A percentile compares a stretch with the other conserved stretches of the same genome.
phyloP scores from a whole-genome alignment of 2,797 vertebrate species.

The Enteromius trimaculatus region DNA sequence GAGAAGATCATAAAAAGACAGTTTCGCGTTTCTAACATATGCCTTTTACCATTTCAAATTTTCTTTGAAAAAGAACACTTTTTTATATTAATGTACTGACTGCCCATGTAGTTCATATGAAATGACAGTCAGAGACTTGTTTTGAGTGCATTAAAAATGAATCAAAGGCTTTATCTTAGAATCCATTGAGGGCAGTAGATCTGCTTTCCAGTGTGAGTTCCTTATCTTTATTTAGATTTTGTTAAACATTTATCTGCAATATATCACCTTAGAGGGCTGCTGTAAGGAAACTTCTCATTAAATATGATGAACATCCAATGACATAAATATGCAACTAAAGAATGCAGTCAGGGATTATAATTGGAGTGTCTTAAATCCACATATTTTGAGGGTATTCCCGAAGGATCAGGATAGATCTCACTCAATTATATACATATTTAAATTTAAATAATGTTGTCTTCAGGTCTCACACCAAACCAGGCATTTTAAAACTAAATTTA shows the following conservation, averaged over 20 bases:
- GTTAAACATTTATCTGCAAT: background rate
- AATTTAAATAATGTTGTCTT: no score
- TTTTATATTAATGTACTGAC: background rate
- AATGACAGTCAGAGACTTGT: background rate
- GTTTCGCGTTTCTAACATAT: no score
- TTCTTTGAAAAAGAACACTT: background rate
- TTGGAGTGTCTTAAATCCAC: background rate
- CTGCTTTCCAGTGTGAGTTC: background rate
- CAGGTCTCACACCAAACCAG: no score
- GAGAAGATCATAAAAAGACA: background rate
- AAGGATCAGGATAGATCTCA: no score
- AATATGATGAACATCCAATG: background rate
- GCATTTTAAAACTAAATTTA: background rate
- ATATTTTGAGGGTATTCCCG: no score
- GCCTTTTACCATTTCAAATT: background rate
- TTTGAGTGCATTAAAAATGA: background rate
- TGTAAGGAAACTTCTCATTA: background rate
- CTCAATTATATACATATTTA: no score
- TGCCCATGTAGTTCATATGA: background rate
- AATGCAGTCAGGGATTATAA: background rate
- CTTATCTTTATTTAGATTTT: background rate
- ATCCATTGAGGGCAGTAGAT: background rate
- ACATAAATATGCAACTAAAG: background rate
- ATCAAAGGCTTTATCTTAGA: slow-evolving; percentile 14
- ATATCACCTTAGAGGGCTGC: background rate